Conservation (phyloP, 2,113 vertebrate species). For the Alethe castanea region DNA sequence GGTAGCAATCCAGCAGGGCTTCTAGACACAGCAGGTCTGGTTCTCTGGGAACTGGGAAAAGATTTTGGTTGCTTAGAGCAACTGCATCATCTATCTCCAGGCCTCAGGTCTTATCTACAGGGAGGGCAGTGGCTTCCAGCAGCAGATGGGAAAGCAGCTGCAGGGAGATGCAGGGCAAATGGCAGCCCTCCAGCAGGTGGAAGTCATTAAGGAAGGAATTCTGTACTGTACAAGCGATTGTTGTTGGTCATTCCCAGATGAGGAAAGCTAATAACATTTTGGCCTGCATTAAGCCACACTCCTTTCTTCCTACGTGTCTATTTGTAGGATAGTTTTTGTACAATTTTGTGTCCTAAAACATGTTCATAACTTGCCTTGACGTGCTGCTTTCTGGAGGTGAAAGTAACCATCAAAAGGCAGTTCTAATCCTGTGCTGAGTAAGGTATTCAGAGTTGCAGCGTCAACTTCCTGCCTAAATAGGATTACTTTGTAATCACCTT, state of each 20-base stretch:
- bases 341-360: background rate
- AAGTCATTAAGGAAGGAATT: constrained; percentile 35
- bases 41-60: background rate
- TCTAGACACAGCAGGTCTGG: background rate
- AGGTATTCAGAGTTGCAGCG: background rate
- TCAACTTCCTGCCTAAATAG: background rate
- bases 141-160: constrained; percentile 29
- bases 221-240: background rate
- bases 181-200: constrained; percentile 21
- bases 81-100: background rate
- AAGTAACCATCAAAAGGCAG: background rate
- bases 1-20: background rate
- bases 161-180: background rate
- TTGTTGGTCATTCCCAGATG: background rate
- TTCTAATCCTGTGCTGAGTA: background rate
- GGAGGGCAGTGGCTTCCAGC: background rate
- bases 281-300: background rate
- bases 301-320: background rate
- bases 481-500: constrained; percentile 5
- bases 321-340: background rate
- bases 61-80: background rate
- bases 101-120: background rate
- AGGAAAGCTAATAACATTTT: background rate
- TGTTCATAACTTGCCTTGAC: background rate
- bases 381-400: background rate